Evolutionary conservation across 2,888 invertebrate species (phyloP).

Genomic region (Andrena hattorfiana): DNA sequence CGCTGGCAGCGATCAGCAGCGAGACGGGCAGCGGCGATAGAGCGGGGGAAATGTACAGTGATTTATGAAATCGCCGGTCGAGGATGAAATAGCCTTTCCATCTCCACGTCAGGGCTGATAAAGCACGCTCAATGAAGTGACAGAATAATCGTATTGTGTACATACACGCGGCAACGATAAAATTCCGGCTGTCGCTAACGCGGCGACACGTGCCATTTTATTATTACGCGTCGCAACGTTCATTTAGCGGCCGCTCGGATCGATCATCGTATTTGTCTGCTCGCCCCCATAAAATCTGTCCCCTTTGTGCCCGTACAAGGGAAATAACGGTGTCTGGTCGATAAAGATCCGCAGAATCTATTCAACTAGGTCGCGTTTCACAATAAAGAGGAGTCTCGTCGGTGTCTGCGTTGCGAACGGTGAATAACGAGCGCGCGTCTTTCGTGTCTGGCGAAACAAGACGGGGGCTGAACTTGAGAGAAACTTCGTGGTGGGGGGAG

Average conservation of each 20-base stretch:
- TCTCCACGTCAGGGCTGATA: conserved; percentile 60
- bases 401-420: conserved; percentile 1
- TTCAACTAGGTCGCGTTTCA: background rate
- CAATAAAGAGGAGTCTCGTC: conserved; percentile 7
- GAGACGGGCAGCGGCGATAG: conserved; percentile 36
- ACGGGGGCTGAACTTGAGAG: conserved; percentile 42
- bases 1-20: background rate
- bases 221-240: conserved; percentile 31
- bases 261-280: conserved; percentile 36
- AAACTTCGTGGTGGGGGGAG: conserved; percentile 35
- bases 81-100: conserved; percentile 63
- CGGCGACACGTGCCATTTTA: conserved; percentile 50
- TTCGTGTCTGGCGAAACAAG: conserved; percentile 20
- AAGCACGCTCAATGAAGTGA: conserved; percentile 62
- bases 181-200: conserved; percentile 51
- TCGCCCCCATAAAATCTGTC: background rate
- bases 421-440: conserved; percentile 20
- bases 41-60: conserved; percentile 38
- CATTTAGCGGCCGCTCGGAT: conserved; percentile 29
- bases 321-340: background rate
- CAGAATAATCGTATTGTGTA: conserved; percentile 62
- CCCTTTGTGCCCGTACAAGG: background rate
- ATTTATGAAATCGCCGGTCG: conserved; percentile 60
- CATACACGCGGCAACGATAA: conserved; percentile 48
- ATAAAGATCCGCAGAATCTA: conserved; percentile 12